Evolutionary conservation across 2,797 vertebrate species (phyloP), one percentile per base, ranked within the genome.

Genomic region (Knipowitschia caucasica): DNA sequence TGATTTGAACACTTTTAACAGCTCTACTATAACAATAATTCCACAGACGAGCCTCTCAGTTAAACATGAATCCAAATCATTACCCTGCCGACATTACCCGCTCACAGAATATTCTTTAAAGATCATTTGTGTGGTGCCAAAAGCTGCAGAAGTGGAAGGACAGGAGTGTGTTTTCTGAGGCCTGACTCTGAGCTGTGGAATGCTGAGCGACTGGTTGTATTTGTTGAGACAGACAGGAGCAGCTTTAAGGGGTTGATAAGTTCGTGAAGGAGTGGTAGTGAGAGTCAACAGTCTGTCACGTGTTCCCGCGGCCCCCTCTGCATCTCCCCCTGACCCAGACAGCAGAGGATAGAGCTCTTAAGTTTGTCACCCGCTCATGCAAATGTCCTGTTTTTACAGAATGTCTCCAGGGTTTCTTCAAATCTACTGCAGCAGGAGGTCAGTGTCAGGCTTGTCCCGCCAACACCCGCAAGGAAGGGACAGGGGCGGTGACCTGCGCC

Each of bases 341-440:
- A 21, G 9, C 23, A 23, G 31, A 29, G 3, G 1, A 14, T 21
- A 18, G 50, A 2, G 5, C 67, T 46, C 56, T 49, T 47, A 24
- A 3, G n/a, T n/a, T 51, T 59, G 61, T 62, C 59, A 53, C 67
- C 50, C 75, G 58, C 50, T 71, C n/a, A 73, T 77, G 67, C 30
- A 69, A 79, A 58, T 76, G 17, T 71, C 50, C 20, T 53, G 33
- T 45, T 43, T 82, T 60, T 75, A 8, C 84, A 98, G 95, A 91
- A 25, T 99, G 95, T 67, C 78, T 82, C 0, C 69, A 91, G 0
- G 94, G 94, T 25, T 94, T 88, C 86, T 99, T 96, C 80, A 96
- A 95, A 85, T 79, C 87, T 0, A 58, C 77, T 0, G 80, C 81
- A 1, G 92, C 92, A 1, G 65, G 64, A 0, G 71, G 75, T 4